Conservation (phyloP, 2,888 invertebrate species). For the Hartigia nigra region DNA sequence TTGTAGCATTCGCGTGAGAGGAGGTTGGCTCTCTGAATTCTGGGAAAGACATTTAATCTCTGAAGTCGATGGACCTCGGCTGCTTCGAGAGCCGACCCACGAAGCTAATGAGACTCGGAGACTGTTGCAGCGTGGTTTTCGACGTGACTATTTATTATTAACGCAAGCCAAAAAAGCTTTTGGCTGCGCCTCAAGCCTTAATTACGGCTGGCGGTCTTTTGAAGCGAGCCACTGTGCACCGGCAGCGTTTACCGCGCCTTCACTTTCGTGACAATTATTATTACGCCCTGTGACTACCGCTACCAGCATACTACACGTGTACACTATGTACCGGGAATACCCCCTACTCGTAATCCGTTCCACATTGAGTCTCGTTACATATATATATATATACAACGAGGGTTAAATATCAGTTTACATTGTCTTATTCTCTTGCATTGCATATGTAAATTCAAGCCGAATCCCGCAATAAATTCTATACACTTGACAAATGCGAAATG, state of each 20-base stretch:
- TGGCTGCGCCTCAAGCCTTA: conserved; percentile 50
- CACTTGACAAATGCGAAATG: background rate
- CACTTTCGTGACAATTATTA: conserved; percentile 39
- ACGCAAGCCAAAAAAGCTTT: conserved; percentile 48
- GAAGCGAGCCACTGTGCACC: conserved; percentile 31
- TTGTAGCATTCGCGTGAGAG: background rate
- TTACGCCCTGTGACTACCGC: conserved; percentile 26
- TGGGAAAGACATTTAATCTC: conserved; percentile 52
- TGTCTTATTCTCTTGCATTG: background rate
- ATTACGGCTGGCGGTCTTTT: conserved; percentile 53
- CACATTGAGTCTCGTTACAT: background rate
- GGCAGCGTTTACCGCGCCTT: conserved; percentile 27
- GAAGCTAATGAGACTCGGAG: conserved; percentile 46
- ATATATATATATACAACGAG: background rate
- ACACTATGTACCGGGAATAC: background rate
- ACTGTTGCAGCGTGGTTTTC: conserved; percentile 29
- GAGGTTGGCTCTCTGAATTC: conserved; percentile 41
- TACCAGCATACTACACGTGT: background rate
- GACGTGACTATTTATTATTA: conserved; percentile 52
- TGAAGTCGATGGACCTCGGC: conserved; percentile 44
- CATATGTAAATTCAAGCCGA: background rate
- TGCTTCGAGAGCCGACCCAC: conserved; percentile 24
- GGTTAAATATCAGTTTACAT: background rate
- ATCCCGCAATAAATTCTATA: background rate
- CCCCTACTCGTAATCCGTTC: background rate